Evolutionary conservation across 2,113 vertebrate genomes (phyloP).

Genomic region (Ciconia boyciana): DNA sequence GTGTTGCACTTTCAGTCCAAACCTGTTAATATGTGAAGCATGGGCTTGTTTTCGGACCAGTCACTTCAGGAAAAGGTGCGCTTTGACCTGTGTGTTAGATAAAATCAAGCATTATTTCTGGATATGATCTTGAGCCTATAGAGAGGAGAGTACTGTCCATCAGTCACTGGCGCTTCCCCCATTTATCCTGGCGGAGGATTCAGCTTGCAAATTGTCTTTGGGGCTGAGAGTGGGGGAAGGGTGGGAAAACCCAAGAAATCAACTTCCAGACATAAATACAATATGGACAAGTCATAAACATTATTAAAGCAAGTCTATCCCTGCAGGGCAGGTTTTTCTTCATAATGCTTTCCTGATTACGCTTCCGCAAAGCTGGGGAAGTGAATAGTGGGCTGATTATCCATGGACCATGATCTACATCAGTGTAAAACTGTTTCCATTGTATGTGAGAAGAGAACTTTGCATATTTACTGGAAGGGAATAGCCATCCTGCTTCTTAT

Average conservation of each 20-base stretch:
- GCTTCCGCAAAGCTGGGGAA: constrained; percentile 69
- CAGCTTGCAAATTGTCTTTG: not conserved
- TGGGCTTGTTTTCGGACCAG: not conserved
- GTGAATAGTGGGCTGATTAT: constrained; percentile 79
- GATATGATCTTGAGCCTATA: not conserved
- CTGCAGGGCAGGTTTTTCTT: constrained; percentile 72
- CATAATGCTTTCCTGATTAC: constrained; percentile 74
- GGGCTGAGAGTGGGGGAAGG: constrained; percentile 10
- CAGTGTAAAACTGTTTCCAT: constrained; percentile 71
- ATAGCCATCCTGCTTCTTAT: constrained; percentile 21
- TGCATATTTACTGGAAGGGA: constrained; percentile 70
- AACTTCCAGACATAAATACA: constrained; percentile 62
- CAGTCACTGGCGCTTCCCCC: not conserved
- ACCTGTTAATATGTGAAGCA: not conserved
- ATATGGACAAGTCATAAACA: constrained; percentile 67
- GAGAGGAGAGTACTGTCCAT: not conserved
- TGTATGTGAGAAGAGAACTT: constrained; percentile 67
- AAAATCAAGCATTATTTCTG: constrained; percentile 20
- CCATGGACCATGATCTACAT: constrained; percentile 67
- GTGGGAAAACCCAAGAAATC: constrained; percentile 51
- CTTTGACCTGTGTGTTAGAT: not conserved
- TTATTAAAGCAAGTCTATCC: constrained; percentile 69
- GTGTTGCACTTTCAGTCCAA: not conserved
- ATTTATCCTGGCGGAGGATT: not conserved
- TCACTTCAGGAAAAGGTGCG: constrained; percentile 33